phyloP scores from a whole-genome alignment of 2,888 invertebrate genomes.

The Fabriciana adippe region DNA sequence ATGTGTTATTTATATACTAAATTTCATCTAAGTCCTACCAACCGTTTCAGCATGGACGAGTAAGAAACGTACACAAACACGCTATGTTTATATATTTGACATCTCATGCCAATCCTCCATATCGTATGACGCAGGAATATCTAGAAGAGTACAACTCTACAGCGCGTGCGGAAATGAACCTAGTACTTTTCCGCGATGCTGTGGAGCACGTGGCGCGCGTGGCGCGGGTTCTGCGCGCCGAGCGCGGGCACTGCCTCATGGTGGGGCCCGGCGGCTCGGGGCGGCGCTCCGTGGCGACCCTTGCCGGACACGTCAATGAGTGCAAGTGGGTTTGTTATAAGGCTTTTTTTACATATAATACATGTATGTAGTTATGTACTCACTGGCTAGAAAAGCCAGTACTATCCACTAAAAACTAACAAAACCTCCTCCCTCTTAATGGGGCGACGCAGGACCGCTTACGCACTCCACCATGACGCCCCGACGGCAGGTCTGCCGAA shows the following conservation, averaged over 20 bases:
- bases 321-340: conserved; percentile 82
- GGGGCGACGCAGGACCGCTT: no score
- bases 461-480: no score
- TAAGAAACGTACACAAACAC: no score
- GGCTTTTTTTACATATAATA: not conserved
- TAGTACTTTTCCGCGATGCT: conserved; percentile 94
- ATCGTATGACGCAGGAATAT: conserved; percentile 83
- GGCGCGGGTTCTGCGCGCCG: conserved; percentile 91
- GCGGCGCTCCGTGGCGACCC: conserved; percentile 91
- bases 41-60: no score
- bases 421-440: no score
- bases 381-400: no score
- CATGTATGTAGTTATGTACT: no score
- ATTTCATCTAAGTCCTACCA: no score
- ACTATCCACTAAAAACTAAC: no score
- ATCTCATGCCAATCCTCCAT: no score
- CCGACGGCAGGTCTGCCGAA: no score
- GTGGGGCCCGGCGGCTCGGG: conserved; percentile 96
- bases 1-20: conserved; percentile 21
- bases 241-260: conserved; percentile 93
- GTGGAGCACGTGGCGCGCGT: conserved; percentile 94
- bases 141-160: conserved; percentile 91
- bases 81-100: no score
- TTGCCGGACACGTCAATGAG: conserved; percentile 92
- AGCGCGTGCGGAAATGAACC: conserved; percentile 89